Evolutionary conservation across 2,888 invertebrate species (phyloP).

Genomic region (Hesperia comma): DNA sequence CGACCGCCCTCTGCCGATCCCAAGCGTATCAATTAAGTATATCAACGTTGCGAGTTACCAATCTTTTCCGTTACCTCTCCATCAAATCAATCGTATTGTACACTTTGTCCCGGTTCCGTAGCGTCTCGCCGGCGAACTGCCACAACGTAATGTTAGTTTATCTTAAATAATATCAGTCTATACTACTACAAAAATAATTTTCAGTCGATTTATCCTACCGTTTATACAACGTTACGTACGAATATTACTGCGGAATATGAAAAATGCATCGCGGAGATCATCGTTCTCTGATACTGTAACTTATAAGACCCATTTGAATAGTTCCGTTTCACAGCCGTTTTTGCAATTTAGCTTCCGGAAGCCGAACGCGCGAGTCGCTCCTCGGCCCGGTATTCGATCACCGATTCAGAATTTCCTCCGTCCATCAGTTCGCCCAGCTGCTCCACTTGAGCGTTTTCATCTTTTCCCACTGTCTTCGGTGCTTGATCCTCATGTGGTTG

Average conservation of each 20-base stretch:
- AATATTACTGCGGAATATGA: conserved; percentile 62
- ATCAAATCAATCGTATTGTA: no score
- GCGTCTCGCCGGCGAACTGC: conserved; percentile 26
- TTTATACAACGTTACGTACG: conserved; percentile 63
- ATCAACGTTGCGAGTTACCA: no score
- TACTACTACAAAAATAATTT: conserved; percentile 83
- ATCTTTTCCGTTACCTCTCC: no score
- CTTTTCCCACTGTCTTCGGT: conserved; percentile 91
- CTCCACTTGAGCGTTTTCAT: conserved; percentile 92
- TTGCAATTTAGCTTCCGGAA: conserved; percentile 46
- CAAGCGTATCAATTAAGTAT: no score
- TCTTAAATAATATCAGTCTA: conserved; percentile 82
- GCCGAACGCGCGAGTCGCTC: conserved; percentile 46
- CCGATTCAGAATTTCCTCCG: conserved; percentile 11
- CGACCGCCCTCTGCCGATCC: no score
- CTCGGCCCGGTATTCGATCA: conserved; percentile 26
- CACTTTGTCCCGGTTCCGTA: no score
- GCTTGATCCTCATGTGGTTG: conserved; percentile 94
- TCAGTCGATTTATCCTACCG: conserved; percentile 81
- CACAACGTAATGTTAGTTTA: conserved; percentile 47
- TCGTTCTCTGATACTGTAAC: conserved; percentile 52
- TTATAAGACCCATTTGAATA: conserved; percentile 48
- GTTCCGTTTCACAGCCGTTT: conserved; percentile 53
- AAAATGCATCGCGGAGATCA: conserved; percentile 77
- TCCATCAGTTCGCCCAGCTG: conserved; percentile 72